Percentiles rank a stretch among this genome's conserved stretches.
phyloP scores from a whole-genome alignment of 1,140 invertebrate species.

The Watersipora subatra region DNA sequence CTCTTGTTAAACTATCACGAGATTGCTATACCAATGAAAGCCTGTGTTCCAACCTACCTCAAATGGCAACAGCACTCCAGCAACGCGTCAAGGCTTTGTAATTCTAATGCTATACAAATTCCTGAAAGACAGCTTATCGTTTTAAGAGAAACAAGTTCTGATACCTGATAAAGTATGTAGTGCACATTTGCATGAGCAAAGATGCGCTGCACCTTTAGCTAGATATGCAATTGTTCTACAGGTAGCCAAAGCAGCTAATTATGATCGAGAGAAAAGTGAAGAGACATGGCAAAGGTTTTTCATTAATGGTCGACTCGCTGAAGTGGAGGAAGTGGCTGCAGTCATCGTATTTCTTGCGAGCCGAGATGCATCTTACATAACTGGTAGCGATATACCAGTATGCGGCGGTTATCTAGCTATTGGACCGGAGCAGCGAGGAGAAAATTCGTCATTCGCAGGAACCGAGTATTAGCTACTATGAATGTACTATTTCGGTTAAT shows the following conservation, averaged over 20 bases:
- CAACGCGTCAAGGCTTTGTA: too few relatives aligned
- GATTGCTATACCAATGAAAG: too few relatives aligned
- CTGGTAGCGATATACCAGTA: slow-evolving; percentile 6
- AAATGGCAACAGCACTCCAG: too few relatives aligned
- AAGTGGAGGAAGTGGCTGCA: slow-evolving; percentile 9
- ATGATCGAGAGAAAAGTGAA: neutral
- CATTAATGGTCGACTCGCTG: slow-evolving; percentile 6
- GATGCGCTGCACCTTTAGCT: too few relatives aligned
- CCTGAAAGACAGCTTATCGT: too few relatives aligned
- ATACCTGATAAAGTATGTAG: too few relatives aligned
- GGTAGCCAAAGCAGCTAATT: slow-evolving; percentile 4
- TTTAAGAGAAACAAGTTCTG: too few relatives aligned
- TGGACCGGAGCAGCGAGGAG: slow-evolving; percentile 7
- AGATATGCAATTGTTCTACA: too few relatives aligned
- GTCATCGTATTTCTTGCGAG: slow-evolving; percentile 6
- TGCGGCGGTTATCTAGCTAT: slow-evolving; percentile 10
- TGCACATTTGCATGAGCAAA: too few relatives aligned
- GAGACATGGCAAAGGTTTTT: neutral
- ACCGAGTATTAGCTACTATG: neutral
- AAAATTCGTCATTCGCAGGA: neutral
- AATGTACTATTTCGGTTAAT: neutral
- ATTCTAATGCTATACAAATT: too few relatives aligned
- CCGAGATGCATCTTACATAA: slow-evolving; percentile 9
- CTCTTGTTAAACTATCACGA: too few relatives aligned
- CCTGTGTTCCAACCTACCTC: too few relatives aligned